These are phyloP conservation scores for Baryphthengus martii DNA, from an alignment of 2,113 vertebrate species.

Conservation along the genomic window DNA sequence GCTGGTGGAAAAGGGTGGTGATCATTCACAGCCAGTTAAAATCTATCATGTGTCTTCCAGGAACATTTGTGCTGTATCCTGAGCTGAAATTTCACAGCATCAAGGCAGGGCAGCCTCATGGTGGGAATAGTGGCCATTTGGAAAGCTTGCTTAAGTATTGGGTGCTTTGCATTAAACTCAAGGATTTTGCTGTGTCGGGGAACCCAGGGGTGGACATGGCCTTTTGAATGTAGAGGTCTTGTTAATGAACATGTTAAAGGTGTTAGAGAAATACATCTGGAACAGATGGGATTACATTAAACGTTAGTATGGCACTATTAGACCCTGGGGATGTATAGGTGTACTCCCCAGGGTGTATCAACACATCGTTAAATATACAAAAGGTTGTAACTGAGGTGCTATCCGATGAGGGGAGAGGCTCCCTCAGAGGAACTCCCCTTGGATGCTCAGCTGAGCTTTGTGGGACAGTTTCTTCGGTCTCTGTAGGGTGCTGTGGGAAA, in stretches of 20 bases:
- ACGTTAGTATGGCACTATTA: not conserved
- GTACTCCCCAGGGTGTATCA: not conserved
- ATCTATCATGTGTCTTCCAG: not conserved
- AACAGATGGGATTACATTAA: not conserved
- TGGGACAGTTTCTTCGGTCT: not conserved
- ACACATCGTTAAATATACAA: not conserved
- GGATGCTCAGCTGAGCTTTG: not conserved
- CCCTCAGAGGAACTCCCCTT: not conserved
- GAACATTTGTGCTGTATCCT: not conserved
- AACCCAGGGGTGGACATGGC: not conserved
- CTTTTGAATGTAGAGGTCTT: not conserved
- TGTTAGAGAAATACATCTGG: not conserved
- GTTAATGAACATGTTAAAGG: not conserved
- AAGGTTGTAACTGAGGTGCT: not conserved
- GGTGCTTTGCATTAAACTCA: not conserved
- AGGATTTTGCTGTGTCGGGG: not conserved
- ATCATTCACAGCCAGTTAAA: conserved; percentile 14
- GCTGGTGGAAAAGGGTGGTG: not conserved
- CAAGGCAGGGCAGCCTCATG: not conserved
- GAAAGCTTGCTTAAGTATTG: not conserved
- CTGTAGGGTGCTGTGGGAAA: not conserved
- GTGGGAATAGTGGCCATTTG: not conserved
- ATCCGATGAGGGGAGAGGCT: not conserved
- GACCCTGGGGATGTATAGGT: not conserved
- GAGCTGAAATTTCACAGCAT: not conserved